Evolutionary conservation across 1,140 invertebrate species (phyloP), one percentile per base, ranked within the genome.

Genomic region (Cydia splendana): DNA sequence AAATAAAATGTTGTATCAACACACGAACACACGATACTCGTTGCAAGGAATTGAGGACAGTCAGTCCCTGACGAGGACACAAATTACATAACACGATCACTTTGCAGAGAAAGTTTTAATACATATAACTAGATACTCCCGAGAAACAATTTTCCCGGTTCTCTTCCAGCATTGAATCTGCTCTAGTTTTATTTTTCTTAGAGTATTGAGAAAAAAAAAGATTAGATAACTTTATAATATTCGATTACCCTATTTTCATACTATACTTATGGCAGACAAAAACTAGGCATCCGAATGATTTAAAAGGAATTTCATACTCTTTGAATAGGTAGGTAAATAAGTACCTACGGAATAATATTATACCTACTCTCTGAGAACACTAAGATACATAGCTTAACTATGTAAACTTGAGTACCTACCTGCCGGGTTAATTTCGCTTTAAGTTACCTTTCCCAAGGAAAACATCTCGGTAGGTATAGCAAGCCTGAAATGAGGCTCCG

Each of bases 61-160:
- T 51, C 18, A 62, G 57, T 62, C 57, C 57, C 57, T 62, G 57
- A 20, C 57, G 34, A 71, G 34, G 67, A 18, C 34, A 71, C 13
- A 9, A 69, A 71, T 71, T 71, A 38, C 67, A 71, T 71, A 71
- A 71, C 67, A 45, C 67, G 38, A 38, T 38, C 18, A 38, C 65
- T 67, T 34, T 67, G 7, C 20, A 62, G 18, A 62, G 57, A 62
- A 24, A 62, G 57, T 62, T 62, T 62, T 62, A 62, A 62, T 62
- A 62, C 20, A 24, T 24, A 24, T 24, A 24, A 62, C 57, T 62
- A 62, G 18, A 24, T 24, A 20, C 7, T 24, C 20, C 57, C 10
- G 18, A 62, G 57, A 62, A 1, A 62, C 18, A 20, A 62, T 62
- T 62, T 62, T 48, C 45, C 45, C 45, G 10, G 3, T 13, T 15